Conservation (phyloP, 1,140 invertebrate genomes). For the Venustaconcha ellipsiformis region DNA sequence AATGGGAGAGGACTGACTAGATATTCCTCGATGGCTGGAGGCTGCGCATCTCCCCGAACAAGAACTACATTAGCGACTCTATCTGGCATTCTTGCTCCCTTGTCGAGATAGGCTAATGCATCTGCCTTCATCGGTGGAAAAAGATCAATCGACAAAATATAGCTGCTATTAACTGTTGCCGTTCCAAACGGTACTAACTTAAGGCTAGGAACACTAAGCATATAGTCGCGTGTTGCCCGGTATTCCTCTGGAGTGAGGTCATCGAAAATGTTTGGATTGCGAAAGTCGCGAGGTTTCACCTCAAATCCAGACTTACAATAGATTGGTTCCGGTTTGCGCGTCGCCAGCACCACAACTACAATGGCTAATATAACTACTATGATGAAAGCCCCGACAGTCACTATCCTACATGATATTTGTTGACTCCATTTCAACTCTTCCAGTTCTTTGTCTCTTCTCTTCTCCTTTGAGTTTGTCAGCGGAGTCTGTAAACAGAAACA, state of each 20-base stretch:
- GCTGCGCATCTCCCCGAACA: constrained; percentile 1
- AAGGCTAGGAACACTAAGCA: constrained; percentile 1
- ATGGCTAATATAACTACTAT: no score
- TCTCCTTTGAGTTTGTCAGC: no score
- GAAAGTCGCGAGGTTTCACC: constrained; percentile 13
- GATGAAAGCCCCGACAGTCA: no score
- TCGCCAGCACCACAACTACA: no score
- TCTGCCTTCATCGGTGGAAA: constrained; percentile 9
- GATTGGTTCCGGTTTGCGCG: no score
- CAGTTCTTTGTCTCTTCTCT: no score
- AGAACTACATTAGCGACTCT: constrained; percentile 11
- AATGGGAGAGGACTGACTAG: constrained; percentile 12
- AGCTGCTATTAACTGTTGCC: constrained; percentile 20
- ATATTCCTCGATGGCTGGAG: constrained; percentile 19
- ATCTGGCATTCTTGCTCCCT: constrained; percentile 3
- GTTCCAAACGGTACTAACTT: constrained; percentile 1
- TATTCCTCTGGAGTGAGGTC: constrained; percentile 23
- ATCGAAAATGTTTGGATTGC: constrained; percentile 24
- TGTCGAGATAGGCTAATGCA: constrained; percentile 13
- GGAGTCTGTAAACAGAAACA: no score
- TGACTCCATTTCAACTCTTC: no score
- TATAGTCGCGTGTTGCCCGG: constrained; percentile 3
- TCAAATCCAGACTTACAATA: no score
- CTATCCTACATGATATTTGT: no score
- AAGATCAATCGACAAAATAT: constrained; percentile 21